A percentile compares a stretch with the other conserved stretches of the same genome.
Conservation (phyloP, 2,797 vertebrate species). For the Liparis tanakae region DNA sequence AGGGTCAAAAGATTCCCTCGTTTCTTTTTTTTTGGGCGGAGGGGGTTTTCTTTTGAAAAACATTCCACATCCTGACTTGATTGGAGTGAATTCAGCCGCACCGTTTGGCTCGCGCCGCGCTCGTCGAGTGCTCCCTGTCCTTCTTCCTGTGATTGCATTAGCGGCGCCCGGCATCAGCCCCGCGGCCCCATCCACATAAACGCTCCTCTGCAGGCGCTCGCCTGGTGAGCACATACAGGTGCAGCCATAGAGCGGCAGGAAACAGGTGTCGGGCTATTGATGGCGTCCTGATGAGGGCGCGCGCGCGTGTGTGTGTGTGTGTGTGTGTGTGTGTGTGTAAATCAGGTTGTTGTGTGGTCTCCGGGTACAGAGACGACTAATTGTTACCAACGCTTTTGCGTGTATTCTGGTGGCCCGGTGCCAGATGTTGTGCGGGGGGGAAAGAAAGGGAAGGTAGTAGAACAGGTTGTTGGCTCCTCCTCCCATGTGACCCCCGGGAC, state of each 20-base stretch:
- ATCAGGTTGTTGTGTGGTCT: conserved; percentile 83
- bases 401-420: conserved; percentile 84
- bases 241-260: conserved; percentile 85
- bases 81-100: conserved; percentile 68
- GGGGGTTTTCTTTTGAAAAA: conserved; percentile 67
- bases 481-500: conserved; percentile 69
- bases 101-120: conserved; percentile 69
- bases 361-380: conserved; percentile 85
- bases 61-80: conserved; percentile 74
- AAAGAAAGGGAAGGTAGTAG: conserved; percentile 61
- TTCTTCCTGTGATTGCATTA: conserved; percentile 83
- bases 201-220: conserved; percentile 76
- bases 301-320: no score
- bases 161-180: conserved; percentile 68
- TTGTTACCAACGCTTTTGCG: conserved; percentile 83
- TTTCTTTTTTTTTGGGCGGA: conserved; percentile 7
- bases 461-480: conserved; percentile 78
- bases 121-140: conserved; percentile 76
- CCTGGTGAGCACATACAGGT: conserved; percentile 83
- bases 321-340: conserved; percentile 35
- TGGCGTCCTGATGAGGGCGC: conserved; percentile 66
- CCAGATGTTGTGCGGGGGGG: conserved; percentile 87
- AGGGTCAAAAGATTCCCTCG: conserved; percentile 68
- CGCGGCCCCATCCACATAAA: conserved; percentile 75
- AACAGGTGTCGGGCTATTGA: conserved; percentile 93